A percentile compares a stretch with the other conserved stretches of the same genome.
These are phyloP conservation scores for Scalopus aquaticus DNA, from an alignment of 2,113 vertebrate genomes.

Conservation along the genomic window DNA sequence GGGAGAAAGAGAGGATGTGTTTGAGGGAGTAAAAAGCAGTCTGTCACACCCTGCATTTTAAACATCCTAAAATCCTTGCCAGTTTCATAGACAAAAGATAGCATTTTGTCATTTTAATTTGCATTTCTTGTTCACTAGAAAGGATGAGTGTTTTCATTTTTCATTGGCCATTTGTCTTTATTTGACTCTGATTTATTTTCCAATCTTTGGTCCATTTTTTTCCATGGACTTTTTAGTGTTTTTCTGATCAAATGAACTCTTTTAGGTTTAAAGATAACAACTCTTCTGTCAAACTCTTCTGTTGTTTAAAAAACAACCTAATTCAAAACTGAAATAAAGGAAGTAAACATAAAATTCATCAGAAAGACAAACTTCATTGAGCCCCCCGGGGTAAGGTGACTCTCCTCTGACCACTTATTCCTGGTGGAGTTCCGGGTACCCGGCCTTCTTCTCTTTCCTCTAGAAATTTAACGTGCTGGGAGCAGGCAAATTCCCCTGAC, in stretches of 20 bases:
- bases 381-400: not conserved
- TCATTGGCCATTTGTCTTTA: not conserved
- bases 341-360: not conserved
- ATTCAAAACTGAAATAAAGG: slow-evolving; percentile 23
- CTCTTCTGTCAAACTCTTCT: slow-evolving; percentile 26
- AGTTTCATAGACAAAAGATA: not conserved
- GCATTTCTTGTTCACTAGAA: not conserved
- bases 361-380: not conserved
- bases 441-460: not conserved
- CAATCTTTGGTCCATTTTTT: slow-evolving; percentile 10
- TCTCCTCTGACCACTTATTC: not conserved
- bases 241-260: slow-evolving; percentile 20
- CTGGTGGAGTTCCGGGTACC: not conserved
- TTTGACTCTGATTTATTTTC: slow-evolving; percentile 31
- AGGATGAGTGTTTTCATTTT: not conserved
- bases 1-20: not conserved
- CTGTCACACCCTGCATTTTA: not conserved
- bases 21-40: not conserved
- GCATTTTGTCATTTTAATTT: not conserved
- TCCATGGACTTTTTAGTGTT: not conserved
- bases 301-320: not conserved
- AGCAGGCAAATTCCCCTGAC: not conserved
- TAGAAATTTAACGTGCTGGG: not conserved
- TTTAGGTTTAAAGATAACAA: slow-evolving; percentile 27
- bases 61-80: not conserved